Base-by-base conservation (phyloP, 1,140 invertebrate species). In the Brachionus angularis region DNA sequence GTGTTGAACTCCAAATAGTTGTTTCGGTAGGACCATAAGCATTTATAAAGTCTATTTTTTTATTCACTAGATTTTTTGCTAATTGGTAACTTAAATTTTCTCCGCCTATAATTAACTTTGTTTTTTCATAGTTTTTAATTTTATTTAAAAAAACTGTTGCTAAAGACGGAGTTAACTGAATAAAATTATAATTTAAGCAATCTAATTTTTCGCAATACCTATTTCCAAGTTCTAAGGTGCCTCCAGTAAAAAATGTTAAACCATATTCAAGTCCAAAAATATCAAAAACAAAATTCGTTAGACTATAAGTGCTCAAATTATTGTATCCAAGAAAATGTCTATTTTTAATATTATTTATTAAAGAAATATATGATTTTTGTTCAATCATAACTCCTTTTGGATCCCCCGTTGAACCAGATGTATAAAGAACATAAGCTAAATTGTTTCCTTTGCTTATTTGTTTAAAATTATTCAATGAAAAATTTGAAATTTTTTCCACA, bases 381-480 rank as follows among this genome's bases (percentile, higher is more conserved):
- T 14, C 49, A 52, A 52, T 52, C 10, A 25, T 25, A 27, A 52
- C 23, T 21, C 49, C 49, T 52, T 52, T 52, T 52, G 49, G 49
- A 4, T 52, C 7, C 21, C 49, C 49, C 4, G 49, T 52, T 52
- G 49, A 25, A 52, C 49, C 49, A 25, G 49, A 52, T 25, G 49
- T 52, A 5, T 52, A 52, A 0, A 52, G 14, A 23, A 52, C 8
- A 27, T 52, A 52, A 3, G 49, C 49, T 21, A 52, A 27, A 14
- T 52, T 52, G 14, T 31, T 23, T 55, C 27, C 27, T 14, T 52
- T 52, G 16, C 27, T 52, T 3, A 25, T 27, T 52, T 52, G 23
- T 21, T 1, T 5, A 1, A 27, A 25, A 1, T 21, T 3, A 3
- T 5, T 27, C 0, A 29, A n/a, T n/a, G n/a, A n/a, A n/a, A n/a